Conservation (phyloP, 2,888 invertebrate genomes). For the Eristalis intricaria region DNA sequence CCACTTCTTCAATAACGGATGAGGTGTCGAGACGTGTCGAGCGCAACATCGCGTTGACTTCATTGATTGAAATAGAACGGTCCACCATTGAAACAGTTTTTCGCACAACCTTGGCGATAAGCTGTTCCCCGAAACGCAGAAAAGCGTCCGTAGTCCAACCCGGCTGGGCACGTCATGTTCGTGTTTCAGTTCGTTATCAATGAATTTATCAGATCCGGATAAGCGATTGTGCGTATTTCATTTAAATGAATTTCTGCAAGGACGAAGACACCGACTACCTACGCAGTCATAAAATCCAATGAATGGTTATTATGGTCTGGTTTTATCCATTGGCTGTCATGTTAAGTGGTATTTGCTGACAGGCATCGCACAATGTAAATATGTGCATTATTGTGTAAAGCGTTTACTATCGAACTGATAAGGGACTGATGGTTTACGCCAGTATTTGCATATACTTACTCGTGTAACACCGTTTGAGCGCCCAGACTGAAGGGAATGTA, state of each 20-base stretch:
- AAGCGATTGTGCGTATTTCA: not conserved
- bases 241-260: conserved; percentile 4
- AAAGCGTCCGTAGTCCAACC: not conserved
- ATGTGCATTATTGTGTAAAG: conserved; percentile 16
- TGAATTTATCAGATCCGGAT: conserved; percentile 10
- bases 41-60: no score
- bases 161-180: not conserved
- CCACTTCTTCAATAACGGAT: conserved; percentile 17
- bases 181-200: not conserved
- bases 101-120: not conserved
- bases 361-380: conserved; percentile 15
- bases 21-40: not conserved
- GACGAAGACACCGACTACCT: not conserved
- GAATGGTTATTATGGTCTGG: conserved; percentile 13
- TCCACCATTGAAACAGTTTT: not conserved
- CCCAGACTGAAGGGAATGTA: conserved; percentile 8
- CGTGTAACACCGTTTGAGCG: not conserved
- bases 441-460: conserved; percentile 14
- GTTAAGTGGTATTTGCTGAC: conserved; percentile 32
- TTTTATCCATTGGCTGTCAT: conserved; percentile 12
- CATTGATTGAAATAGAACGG: not conserved
- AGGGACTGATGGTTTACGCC: not conserved
- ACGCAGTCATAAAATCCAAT: conserved; percentile 16
- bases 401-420: conserved; percentile 16
- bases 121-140: not conserved